These are phyloP conservation scores for Conus ventricosus DNA, from an alignment of 1,140 invertebrate genomes.

Conservation along the genomic window DNA sequence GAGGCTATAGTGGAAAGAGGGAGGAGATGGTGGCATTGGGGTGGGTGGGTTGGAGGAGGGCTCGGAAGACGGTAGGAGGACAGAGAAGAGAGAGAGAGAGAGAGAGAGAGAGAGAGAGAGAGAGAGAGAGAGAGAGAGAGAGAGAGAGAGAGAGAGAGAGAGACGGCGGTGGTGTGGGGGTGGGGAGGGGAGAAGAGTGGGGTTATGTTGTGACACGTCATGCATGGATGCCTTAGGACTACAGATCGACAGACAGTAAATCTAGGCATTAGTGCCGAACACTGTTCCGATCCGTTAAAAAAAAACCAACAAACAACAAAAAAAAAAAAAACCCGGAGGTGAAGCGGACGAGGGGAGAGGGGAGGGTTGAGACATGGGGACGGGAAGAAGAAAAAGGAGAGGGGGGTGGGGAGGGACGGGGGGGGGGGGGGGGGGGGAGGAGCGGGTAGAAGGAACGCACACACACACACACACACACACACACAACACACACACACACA, in stretches of 20 bases:
- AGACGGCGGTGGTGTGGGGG: neutral
- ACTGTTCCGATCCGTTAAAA: neutral
- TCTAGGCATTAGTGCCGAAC: too few species aligned
- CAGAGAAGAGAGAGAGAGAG: neutral
- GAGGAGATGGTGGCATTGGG: neutral
- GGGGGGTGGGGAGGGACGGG: neutral
- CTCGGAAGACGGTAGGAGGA: neutral
- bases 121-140: neutral
- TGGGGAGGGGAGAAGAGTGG: neutral
- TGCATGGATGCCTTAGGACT: too few species aligned
- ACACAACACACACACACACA: neutral
- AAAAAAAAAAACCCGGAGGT: neutral
- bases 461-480: too few species aligned
- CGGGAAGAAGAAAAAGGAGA: neutral
- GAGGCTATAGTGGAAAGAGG: neutral
- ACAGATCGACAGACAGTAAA: too few species aligned
- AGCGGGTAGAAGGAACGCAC: neutral
- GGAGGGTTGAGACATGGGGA: neutral
- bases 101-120: neutral
- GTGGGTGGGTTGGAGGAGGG: neutral
- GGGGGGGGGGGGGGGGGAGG: too few species aligned
- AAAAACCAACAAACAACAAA: neutral
- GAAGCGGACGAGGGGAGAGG: neutral
- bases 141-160: neutral
- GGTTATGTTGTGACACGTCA: neutral